Evolutionary conservation across 2,888 invertebrate genomes (phyloP).

Genomic region (Caenorhabditis sulstoni): DNA sequence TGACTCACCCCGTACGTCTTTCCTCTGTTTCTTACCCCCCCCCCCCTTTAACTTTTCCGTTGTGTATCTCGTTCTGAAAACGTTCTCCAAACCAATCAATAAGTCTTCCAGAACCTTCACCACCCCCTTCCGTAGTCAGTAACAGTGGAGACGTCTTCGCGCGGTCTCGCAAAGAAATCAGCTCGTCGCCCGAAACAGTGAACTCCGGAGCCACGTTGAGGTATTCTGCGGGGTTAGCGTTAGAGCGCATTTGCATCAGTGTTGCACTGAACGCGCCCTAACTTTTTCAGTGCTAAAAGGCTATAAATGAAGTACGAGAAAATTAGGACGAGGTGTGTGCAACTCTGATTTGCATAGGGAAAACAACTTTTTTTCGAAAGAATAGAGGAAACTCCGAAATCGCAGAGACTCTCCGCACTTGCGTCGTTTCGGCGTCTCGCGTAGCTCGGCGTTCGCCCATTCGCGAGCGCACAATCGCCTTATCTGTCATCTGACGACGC

Average conservation of each 20-base stretch:
- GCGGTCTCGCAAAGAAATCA: conserved; percentile 46
- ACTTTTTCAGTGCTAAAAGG: too few relatives aligned
- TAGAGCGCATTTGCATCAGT: background rate
- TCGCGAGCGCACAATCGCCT: conserved; percentile 53
- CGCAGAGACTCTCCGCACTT: conserved; percentile 38
- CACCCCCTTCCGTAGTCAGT: conserved; percentile 26
- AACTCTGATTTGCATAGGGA: too few relatives aligned
- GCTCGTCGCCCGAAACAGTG: conserved; percentile 13
- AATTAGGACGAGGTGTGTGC: too few relatives aligned
- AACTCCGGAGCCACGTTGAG: conserved; percentile 24
- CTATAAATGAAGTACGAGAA: too few relatives aligned
- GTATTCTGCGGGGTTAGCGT: background rate
- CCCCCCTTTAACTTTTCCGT: background rate
- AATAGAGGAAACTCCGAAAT: background rate
- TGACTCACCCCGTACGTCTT: conserved; percentile 35
- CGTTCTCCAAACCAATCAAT: background rate
- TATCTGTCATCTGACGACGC: conserved; percentile 34
- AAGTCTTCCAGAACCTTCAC: conserved; percentile 21
- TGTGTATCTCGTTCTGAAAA: too few relatives aligned
- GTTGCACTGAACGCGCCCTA: too few relatives aligned
- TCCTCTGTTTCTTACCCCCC: background rate
- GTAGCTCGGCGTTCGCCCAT: conserved; percentile 36
- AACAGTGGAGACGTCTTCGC: conserved; percentile 42
- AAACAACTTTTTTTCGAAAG: too few relatives aligned
- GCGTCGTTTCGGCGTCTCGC: conserved; percentile 31